Conservation (phyloP, 2,113 vertebrate genomes). For the Anoura caudifer region DNA sequence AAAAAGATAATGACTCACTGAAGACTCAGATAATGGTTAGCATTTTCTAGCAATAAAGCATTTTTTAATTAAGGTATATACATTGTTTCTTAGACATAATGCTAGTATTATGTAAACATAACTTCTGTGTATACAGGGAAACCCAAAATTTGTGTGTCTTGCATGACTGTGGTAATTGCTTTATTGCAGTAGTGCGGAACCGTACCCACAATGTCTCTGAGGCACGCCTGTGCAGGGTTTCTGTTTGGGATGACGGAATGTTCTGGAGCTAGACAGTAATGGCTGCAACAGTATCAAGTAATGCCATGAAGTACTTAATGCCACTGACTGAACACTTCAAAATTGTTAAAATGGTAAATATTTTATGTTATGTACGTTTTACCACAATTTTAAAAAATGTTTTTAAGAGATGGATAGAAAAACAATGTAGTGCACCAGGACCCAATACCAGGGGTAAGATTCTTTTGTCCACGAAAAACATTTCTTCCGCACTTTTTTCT, state of each 20-base stretch:
- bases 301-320: not conserved
- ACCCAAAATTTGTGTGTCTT: not conserved
- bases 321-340: not conserved
- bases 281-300: too few relatives aligned
- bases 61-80: not conserved
- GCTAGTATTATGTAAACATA: not conserved
- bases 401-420: not conserved
- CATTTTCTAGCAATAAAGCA: not conserved
- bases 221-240: not conserved
- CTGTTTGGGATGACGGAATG: not conserved
- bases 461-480: conserved; percentile 18
- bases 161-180: not conserved
- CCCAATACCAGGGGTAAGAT: not conserved
- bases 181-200: not conserved
- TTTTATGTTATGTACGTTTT: not conserved
- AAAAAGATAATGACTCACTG: not conserved
- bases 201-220: not conserved
- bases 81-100: not conserved
- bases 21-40: not conserved
- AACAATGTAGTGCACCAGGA: not conserved
- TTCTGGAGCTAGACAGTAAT: not conserved
- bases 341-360: not conserved
- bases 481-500: not conserved
- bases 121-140: too few relatives aligned
- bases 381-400: not conserved